A percentile compares a stretch with the other conserved stretches of the same genome.
phyloP scores from a whole-genome alignment of 2,888 invertebrate genomes.

The Trachelus troglodyta region DNA sequence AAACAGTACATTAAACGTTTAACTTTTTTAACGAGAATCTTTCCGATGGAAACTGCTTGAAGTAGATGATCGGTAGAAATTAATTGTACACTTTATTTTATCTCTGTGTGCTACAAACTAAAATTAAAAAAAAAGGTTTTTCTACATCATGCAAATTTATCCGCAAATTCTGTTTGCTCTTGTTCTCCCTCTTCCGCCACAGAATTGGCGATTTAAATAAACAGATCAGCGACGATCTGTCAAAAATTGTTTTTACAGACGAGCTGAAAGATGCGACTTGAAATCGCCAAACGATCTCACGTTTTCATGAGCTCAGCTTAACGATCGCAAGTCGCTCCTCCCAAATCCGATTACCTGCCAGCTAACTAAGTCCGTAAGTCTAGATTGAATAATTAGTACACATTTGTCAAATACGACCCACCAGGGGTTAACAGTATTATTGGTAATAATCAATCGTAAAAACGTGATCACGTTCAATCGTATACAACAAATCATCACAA shows the following conservation, averaged over 20 bases:
- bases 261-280: neutral
- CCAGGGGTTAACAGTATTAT: conserved; percentile 35
- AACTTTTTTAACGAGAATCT: neutral
- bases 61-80: neutral
- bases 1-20: too few species aligned
- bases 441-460: conserved; percentile 23
- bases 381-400: conserved; percentile 11
- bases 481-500: conserved; percentile 21
- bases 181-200: conserved; percentile 17
- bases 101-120: conserved; percentile 54
- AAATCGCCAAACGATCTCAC: neutral
- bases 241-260: conserved; percentile 13
- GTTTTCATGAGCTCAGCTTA: neutral
- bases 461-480: conserved; percentile 22
- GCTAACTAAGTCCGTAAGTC: neutral
- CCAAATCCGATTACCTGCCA: neutral
- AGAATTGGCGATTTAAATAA: neutral
- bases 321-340: neutral
- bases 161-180: conserved; percentile 32
- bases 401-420: conserved; percentile 27
- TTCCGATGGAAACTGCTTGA: neutral
- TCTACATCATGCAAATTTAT: conserved; percentile 49
- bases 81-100: conserved; percentile 52
- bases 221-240: neutral
- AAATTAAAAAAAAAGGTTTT: conserved; percentile 46